Evolutionary conservation across 2,888 invertebrate species (phyloP).

Genomic region (Aporophyla lueneburgensis): DNA sequence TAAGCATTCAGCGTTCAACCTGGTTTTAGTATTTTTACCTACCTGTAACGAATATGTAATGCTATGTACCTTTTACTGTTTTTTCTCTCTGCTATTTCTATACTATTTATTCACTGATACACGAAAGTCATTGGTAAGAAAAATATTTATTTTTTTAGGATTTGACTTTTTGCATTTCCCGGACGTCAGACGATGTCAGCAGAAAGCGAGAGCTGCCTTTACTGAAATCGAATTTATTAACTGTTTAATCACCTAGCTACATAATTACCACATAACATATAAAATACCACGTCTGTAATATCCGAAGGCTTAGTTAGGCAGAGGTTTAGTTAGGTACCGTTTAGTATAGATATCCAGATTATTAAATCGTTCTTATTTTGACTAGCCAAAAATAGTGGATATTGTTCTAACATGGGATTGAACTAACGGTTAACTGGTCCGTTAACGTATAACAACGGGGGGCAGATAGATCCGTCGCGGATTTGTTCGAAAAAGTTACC

Average conservation of each 20-base stretch:
- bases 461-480: background rate
- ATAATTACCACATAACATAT: no score
- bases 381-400: background rate
- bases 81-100: background rate
- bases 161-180: background rate
- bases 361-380: background rate
- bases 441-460: background rate
- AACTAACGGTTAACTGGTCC: background rate
- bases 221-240: background rate
- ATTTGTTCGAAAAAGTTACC: no score
- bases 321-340: no score
- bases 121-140: background rate
- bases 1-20: no score
- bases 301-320: no score
- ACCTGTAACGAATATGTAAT: constrained; percentile 22
- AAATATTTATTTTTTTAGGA: no score
- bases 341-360: no score
- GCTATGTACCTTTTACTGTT: background rate
- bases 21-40: no score
- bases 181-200: no score
- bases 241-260: background rate
- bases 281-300: no score
- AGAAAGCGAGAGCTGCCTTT: no score
- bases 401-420: background rate
- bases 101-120: no score